These are phyloP conservation scores for Tamandua tetradactyla DNA, from an alignment of 2,797 vertebrate species.

Conservation along the genomic window DNA sequence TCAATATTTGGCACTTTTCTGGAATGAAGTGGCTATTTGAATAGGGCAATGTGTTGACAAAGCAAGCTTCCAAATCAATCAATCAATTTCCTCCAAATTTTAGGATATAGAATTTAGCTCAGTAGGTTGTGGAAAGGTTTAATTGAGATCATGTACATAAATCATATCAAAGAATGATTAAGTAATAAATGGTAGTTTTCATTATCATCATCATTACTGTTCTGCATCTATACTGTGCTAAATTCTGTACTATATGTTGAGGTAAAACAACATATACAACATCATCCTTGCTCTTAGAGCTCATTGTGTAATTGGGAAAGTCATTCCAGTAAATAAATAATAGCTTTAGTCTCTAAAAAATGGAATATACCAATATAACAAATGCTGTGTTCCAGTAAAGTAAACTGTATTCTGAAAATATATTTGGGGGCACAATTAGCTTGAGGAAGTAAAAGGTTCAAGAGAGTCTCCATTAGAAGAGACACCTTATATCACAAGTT, in stretches of 20 bases:
- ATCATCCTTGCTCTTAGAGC: neutral
- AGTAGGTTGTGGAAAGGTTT: neutral
- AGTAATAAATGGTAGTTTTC: conserved; percentile 13
- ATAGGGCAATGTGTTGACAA: neutral
- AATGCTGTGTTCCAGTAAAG: neutral
- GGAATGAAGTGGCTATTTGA: neutral
- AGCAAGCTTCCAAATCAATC: neutral
- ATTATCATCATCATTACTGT: neutral
- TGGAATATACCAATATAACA: neutral
- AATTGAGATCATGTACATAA: neutral
- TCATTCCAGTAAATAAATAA: neutral
- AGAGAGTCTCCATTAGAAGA: neutral
- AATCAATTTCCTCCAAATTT: neutral
- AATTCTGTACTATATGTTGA: neutral
- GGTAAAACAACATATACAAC: neutral
- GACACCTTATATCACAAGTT: neutral
- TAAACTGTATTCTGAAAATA: conserved; percentile 10
- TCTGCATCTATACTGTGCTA: neutral
- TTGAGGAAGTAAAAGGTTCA: conserved; percentile 19
- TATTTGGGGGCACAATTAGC: neutral
- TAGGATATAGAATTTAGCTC: neutral
- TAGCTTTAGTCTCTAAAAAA: neutral
- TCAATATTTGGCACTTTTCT: neutral
- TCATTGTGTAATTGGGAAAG: neutral
- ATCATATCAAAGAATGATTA: neutral